Evolutionary conservation across 1,140 invertebrate species (phyloP).

Genomic region (Pseudomyrmex concolor): DNA sequence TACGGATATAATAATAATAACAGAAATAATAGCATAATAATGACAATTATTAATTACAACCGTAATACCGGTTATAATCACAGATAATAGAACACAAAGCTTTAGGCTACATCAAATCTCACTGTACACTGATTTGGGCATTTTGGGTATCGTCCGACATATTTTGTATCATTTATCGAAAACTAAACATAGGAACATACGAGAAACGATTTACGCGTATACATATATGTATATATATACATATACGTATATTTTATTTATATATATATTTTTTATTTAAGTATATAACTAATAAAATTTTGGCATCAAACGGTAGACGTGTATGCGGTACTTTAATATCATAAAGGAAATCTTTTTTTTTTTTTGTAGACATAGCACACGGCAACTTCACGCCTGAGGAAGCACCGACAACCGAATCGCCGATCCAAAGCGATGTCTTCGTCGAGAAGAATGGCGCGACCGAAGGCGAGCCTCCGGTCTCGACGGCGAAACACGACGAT

Average conservation of each 20-base stretch:
- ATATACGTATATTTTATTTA: background rate
- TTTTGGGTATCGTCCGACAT: background rate
- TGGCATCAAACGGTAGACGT: background rate
- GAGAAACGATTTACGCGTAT: background rate
- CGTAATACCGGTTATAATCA: slow-evolving; percentile 26
- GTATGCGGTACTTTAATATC: background rate
- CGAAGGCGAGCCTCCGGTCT: slow-evolving; percentile 86
- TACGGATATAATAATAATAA: slow-evolving; percentile 10
- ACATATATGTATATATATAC: background rate
- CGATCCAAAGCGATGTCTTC: slow-evolving; percentile 84
- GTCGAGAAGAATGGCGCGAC: slow-evolving; percentile 84
- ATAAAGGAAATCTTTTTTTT: background rate
- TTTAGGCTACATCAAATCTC: slow-evolving; percentile 25
- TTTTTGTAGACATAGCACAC: slow-evolving; percentile 88
- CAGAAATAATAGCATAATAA: slow-evolving; percentile 26
- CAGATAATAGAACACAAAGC: slow-evolving; percentile 26
- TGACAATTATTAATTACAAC: slow-evolving; percentile 41
- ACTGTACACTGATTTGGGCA: background rate
- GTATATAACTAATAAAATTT: background rate
- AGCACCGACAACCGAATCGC: slow-evolving; percentile 80
- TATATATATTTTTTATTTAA: background rate
- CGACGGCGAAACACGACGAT: slow-evolving; percentile 89
- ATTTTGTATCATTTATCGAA: background rate
- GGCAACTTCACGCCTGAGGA: slow-evolving; percentile 90
- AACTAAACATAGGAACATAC: slow-evolving; percentile 6